A percentile compares a stretch with the other conserved stretches of the same genome.
These are phyloP conservation scores for Taenioides sp. DNA, from an alignment of 2,797 vertebrate species.

Conservation along the genomic window DNA sequence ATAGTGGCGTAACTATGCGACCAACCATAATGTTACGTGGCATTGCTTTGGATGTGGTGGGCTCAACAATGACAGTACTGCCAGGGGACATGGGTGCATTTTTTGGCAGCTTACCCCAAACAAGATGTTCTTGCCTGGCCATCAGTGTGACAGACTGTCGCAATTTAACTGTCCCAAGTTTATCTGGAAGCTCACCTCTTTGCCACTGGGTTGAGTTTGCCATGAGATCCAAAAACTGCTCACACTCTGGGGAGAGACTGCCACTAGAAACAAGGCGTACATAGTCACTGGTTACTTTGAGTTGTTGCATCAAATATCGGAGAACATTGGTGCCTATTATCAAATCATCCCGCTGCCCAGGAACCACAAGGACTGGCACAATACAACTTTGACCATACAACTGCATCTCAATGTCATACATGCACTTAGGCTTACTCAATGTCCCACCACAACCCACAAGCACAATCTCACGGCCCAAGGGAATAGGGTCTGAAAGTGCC, in stretches of 20 bases:
- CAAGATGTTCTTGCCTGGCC: constrained; percentile 21
- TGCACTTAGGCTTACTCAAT: constrained; percentile 20
- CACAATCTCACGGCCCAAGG: constrained; percentile 8
- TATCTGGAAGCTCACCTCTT: constrained; percentile 14
- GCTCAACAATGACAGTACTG: background rate
- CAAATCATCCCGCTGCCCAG: constrained; percentile 35
- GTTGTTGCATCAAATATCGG: constrained; percentile 30
- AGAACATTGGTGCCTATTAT: constrained; percentile 42
- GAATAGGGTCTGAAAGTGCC: background rate
- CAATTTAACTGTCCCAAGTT: constrained; percentile 20
- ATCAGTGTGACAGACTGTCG: constrained; percentile 23
- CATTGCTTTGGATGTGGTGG: constrained; percentile 18
- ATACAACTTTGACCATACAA: constrained; percentile 34
- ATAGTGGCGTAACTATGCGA: constrained; percentile 13
- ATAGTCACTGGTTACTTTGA: constrained; percentile 34
- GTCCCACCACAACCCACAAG: constrained; percentile 37
- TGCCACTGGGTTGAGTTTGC: constrained; percentile 17
- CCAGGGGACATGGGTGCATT: background rate
- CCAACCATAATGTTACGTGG: constrained; percentile 22
- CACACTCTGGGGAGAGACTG: constrained; percentile 11
- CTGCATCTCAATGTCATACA: constrained; percentile 40
- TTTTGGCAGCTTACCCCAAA: constrained; percentile 23
- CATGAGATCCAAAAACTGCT: constrained; percentile 42
- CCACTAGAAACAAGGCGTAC: constrained; percentile 19
- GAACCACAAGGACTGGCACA: constrained; percentile 34